Percentiles rank a stretch among this genome's conserved stretches.
Conservation (phyloP, 2,888 invertebrate species). For the Epirrita christyi region DNA sequence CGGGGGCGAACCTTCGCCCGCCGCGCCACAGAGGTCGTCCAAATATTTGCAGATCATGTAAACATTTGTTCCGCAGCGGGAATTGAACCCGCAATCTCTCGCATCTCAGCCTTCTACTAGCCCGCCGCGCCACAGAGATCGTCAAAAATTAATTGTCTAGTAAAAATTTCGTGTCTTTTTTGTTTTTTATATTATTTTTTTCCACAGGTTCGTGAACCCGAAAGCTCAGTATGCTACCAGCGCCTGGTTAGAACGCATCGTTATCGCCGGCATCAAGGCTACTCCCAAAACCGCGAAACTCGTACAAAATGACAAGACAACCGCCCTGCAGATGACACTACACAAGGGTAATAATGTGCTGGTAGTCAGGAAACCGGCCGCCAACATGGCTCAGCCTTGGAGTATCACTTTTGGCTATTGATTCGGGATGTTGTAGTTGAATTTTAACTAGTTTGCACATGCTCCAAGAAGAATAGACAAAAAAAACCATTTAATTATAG, state of each 20-base stretch:
- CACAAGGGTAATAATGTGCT: constrained; percentile 88
- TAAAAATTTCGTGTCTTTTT: too few species aligned
- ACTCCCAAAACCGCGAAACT: constrained; percentile 88
- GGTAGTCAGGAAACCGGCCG: constrained; percentile 93
- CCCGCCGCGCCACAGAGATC: too few species aligned
- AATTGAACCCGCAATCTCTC: too few species aligned
- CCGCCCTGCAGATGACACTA: constrained; percentile 87
- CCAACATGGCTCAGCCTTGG: constrained; percentile 93
- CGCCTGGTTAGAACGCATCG: constrained; percentile 95
- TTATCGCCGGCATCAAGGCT: constrained; percentile 90
- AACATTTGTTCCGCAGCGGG: too few species aligned
- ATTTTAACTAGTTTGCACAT: neutral
- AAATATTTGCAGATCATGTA: too few species aligned
- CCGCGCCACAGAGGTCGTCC: too few species aligned
- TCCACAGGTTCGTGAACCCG: constrained; percentile 84
- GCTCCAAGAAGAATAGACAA: neutral
- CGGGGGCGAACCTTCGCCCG: too few species aligned
- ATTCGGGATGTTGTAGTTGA: neutral
- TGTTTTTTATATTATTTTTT: neutral
- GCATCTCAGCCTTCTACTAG: too few species aligned
- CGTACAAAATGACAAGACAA: constrained; percentile 80
- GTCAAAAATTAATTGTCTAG: too few species aligned
- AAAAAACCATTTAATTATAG: too few species aligned
- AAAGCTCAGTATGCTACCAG: constrained; percentile 89
- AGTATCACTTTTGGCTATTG: constrained; percentile 84